These are phyloP conservation scores for Rotaria sp. DNA, from an alignment of 2,888 invertebrate species.

Conservation along the genomic window DNA sequence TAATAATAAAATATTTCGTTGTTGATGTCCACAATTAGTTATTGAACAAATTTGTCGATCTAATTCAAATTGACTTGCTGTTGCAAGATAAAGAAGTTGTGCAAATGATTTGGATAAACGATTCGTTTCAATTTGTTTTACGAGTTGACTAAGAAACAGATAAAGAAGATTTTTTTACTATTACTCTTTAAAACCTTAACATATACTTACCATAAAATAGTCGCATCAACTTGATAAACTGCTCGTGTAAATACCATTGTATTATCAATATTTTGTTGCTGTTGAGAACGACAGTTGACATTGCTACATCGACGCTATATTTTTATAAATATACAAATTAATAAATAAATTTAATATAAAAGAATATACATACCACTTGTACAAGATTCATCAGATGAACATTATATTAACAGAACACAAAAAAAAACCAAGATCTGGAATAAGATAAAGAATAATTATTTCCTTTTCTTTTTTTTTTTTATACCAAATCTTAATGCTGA, in stretches of 20 bases:
- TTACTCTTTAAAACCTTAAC: not conserved
- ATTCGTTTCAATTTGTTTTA: not conserved
- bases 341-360: not conserved
- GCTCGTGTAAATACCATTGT: not conserved
- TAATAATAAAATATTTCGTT: not conserved
- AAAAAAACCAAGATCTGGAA: not conserved
- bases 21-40: not conserved
- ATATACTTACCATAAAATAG: not conserved
- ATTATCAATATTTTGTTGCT: not conserved
- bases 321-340: not conserved
- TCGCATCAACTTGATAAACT: constrained; percentile 26
- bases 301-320: not conserved
- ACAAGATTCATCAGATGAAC: not conserved
- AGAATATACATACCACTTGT: not conserved
- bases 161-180: not conserved
- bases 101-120: constrained; percentile 9
- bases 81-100: not conserved
- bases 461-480: not conserved
- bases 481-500: not conserved
- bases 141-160: not conserved
- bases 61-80: not conserved
- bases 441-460: not conserved
- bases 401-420: not conserved
- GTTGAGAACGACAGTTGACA: not conserved
- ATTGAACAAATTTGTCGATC: not conserved